Evolutionary conservation across 2,113 vertebrate genomes (phyloP), one percentile per base, ranked within the genome.

Genomic region (Ictalurus furcatus): DNA sequence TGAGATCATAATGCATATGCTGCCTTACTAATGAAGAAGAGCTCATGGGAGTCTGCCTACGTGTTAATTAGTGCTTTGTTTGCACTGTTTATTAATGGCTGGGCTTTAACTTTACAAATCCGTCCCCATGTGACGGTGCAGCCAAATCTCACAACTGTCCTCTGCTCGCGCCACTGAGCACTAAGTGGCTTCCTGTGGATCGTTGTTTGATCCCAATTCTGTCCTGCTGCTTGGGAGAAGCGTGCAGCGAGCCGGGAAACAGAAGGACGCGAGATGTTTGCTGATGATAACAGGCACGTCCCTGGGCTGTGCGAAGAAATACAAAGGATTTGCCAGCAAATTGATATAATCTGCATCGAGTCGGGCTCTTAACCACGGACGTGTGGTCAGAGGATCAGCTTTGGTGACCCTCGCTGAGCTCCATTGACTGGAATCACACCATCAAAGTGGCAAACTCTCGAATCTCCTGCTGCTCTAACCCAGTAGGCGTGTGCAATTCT

Each of bases 51-150:
- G 19, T 12, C 23, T 37, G 85, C 83, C 56, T 86, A 25, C 88
- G 52, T 84, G 80, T 58, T 93, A 92, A 94, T 93, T 85, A 90
- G 6, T 84, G 87, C 90, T 92, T 93, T 93, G 90, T 94, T 93
- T 89, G 61, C 82, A 87, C 92, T 93, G 92, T 94, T 93, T 93
- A 91, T 90, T 95, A 93, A 93, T 94, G 34, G 91, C 82, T 0
- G 59, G 1, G 92, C 59, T 94, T 94, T 93, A 94, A 92, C 93
- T 92, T 93, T 88, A 94, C 94, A 94, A 93, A 94, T 94, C 87
- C 84, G 85, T 89, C 28, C 79, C 65, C 13, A 19, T 58, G 54
- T 89, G 67, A 58, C 63, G 40, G 34, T 88, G 87, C 90, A 23
- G 61, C 54, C 67, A n/a, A 71, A 34, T 87, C 34, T 73, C 44